Evolutionary conservation across 2,113 vertebrate genomes (phyloP).

Genomic region (Acinonyx jubatus): DNA sequence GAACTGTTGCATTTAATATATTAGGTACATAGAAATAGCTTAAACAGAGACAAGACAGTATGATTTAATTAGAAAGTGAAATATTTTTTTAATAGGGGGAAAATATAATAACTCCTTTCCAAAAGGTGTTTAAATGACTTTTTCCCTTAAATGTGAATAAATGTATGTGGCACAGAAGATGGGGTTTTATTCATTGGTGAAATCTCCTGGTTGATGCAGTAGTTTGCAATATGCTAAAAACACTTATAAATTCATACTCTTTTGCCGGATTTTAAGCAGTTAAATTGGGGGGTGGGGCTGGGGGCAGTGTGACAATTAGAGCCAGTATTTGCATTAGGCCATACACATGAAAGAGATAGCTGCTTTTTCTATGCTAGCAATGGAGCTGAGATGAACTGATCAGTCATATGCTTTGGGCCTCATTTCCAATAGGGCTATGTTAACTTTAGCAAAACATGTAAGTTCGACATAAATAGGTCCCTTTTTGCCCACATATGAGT

Average conservation of each 20-base stretch:
- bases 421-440: neutral
- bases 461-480: neutral
- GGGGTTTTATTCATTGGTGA: neutral
- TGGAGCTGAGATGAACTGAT: neutral
- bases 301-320: neutral
- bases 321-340: neutral
- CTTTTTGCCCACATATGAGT: neutral
- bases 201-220: neutral
- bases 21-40: neutral
- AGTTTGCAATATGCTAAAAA: neutral
- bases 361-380: accelerated
- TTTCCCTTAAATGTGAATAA: neutral
- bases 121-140: neutral
- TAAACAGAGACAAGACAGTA: neutral
- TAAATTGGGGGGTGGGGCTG: too few species aligned
- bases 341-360: accelerated
- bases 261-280: neutral
- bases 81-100: neutral
- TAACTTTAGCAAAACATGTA: neutral
- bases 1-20: neutral
- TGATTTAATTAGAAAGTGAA: neutral
- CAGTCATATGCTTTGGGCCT: neutral
- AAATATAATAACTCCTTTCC: neutral
- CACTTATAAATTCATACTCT: neutral
- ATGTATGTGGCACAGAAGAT: neutral